These are phyloP conservation scores for Cotesia congregata DNA, from an alignment of 2,888 invertebrate species.

Conservation along the genomic window DNA sequence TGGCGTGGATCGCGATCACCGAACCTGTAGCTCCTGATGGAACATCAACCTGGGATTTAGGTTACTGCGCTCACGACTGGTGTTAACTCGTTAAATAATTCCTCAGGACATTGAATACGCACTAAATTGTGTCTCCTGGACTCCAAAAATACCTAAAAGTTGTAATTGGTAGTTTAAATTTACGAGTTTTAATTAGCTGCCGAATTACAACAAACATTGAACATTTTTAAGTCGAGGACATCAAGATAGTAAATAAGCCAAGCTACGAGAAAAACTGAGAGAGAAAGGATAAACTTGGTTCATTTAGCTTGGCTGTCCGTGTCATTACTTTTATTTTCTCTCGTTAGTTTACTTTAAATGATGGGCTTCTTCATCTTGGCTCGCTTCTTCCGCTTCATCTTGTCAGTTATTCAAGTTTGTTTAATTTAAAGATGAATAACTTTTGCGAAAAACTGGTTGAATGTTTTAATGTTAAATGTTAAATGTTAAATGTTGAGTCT, in stretches of 20 bases:
- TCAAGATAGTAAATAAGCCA: background rate
- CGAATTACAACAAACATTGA: slow-evolving; percentile 30
- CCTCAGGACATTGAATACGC: slow-evolving; percentile 30
- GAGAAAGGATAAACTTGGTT: slow-evolving; percentile 7
- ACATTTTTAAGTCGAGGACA: slow-evolving; percentile 42
- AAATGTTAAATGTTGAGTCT: background rate
- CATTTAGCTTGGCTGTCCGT: background rate
- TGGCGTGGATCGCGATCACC: background rate
- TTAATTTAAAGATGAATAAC: background rate
- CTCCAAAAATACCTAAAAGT: background rate
- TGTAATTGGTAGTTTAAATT: background rate
- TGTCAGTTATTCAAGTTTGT: background rate
- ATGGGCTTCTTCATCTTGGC: background rate
- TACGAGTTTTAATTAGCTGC: slow-evolving; percentile 47
- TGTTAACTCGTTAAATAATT: slow-evolving; percentile 47
- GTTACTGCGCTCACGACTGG: slow-evolving; percentile 9
- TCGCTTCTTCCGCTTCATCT: background rate
- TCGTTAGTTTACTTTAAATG: background rate
- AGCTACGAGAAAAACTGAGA: background rate
- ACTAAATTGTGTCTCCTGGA: slow-evolving; percentile 16
- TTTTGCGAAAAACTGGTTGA: background rate
- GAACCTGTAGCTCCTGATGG: background rate
- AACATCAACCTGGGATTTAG: slow-evolving; percentile 21
- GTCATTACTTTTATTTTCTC: background rate
- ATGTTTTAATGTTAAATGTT: background rate